phyloP scores from a whole-genome alignment of 1,140 invertebrate genomes.

The Drosophila persimilis region DNA sequence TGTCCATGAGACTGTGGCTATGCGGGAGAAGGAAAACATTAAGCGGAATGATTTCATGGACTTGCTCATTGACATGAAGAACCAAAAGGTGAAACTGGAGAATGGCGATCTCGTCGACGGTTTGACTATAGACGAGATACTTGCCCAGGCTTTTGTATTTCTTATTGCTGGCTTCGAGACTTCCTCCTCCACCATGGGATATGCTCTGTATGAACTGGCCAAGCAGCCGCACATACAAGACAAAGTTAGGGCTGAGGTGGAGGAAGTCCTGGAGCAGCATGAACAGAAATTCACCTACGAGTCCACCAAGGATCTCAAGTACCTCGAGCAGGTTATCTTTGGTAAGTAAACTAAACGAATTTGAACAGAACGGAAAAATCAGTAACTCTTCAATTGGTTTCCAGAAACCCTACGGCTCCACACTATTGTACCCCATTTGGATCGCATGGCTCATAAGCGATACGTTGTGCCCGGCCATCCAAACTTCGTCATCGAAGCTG shows the following conservation, averaged over 20 bases:
- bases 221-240: slow-evolving; percentile 86
- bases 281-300: slow-evolving; percentile 85
- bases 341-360: background rate
- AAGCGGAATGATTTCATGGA: slow-evolving; percentile 85
- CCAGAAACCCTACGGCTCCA: slow-evolving; percentile 87
- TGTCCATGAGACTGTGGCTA: slow-evolving; percentile 83
- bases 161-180: slow-evolving; percentile 88
- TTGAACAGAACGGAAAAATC: accelerated
- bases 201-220: slow-evolving; percentile 85
- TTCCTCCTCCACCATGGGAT: slow-evolving; percentile 85
- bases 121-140: slow-evolving; percentile 66
- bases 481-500: slow-evolving; percentile 85
- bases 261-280: slow-evolving; percentile 81
- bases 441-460: slow-evolving; percentile 85
- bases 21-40: slow-evolving; percentile 83
- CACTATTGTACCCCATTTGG: slow-evolving; percentile 85
- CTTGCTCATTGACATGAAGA: slow-evolving; percentile 84
- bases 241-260: slow-evolving; percentile 85
- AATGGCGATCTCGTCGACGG: slow-evolving; percentile 35
- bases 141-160: slow-evolving; percentile 79
- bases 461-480: slow-evolving; percentile 86
- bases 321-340: slow-evolving; percentile 84
- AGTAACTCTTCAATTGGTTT: too few species aligned
- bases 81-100: slow-evolving; percentile 32
- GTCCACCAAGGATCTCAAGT: slow-evolving; percentile 83